Base-by-base conservation (phyloP, 1,140 invertebrate species). In the Tetragonula clypearis region DNA sequence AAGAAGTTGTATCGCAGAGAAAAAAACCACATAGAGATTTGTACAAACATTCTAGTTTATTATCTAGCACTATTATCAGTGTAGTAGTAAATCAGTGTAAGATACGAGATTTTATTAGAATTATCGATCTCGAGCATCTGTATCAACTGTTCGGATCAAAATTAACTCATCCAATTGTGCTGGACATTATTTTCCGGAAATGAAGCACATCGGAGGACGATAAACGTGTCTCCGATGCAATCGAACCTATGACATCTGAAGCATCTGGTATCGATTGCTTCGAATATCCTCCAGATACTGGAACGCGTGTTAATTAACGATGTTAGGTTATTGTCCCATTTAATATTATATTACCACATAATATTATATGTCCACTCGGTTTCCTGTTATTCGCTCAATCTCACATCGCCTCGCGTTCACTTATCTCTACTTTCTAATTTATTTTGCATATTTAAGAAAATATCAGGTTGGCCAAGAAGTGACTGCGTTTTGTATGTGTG, bases 261-360 rank as follows among this genome's bases (percentile, higher is more conserved):
- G 73, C 73, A 85, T 75, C 86, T 73, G 68, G n/a, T 88, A 88
- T 88, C 86, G 86, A 88, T 85, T 79, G 65, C 62, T 62, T 60
- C 41, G 65, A 69, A 71, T 75, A 75, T 82, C 30, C 65, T 80
- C 35, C 15, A 21, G 81, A 56, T 55, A 65, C 60, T 78, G 65
- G 71, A 62, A 82, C 79, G 65, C 76, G 21, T 58, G 83, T 65
- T 88, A 88, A 88, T 88, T 88, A 88, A 88, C 69, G 53, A 75
- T 66, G 80, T 73, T 41, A n/a, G 41, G 41, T 76, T 53, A 65
- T 19, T 73, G 66, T 15, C 62, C 62, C 49, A 74, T 76, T 84
- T 77, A 80, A 80, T 62, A 78, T 41, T 30, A 74, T 62, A n/a
- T 12, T 23, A 62, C n/a, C n/a, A n/a, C n/a, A n/a, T n/a, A n/a